These are phyloP conservation scores for Aculops lycopersici DNA, from an alignment of 1,140 invertebrate species.

Conservation along the genomic window DNA sequence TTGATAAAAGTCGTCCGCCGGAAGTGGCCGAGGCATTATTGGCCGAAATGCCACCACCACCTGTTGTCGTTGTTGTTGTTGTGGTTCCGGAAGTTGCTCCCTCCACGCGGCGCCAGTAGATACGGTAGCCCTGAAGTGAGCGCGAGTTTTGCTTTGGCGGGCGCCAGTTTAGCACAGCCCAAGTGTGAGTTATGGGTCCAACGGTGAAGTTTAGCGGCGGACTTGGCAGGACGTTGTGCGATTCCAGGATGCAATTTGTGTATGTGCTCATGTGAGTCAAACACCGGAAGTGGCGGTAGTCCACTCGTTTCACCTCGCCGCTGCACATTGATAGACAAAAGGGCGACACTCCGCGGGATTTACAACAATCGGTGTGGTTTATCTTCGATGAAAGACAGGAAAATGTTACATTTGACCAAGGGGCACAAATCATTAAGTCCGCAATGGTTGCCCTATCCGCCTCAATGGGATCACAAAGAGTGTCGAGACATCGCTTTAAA, in stretches of 20 bases:
- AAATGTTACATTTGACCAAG: conserved; percentile 39
- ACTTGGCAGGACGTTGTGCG: conserved; percentile 40
- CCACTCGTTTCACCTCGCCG: conserved; percentile 30
- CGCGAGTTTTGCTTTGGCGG: conserved; percentile 28
- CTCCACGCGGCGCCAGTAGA: conserved; percentile 24
- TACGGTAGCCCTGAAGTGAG: conserved; percentile 31
- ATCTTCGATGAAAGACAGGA: conserved; percentile 27
- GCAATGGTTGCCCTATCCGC: conserved; percentile 23
- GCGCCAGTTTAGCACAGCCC: conserved; percentile 40
- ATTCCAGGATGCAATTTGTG: conserved; percentile 40
- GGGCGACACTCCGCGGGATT: conserved; percentile 30
- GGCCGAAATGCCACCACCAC: not conserved
- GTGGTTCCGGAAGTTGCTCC: not conserved
- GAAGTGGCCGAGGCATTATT: not conserved
- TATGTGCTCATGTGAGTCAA: conserved; percentile 41
- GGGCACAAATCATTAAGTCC: conserved; percentile 49
- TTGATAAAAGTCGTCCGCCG: conserved; percentile 11
- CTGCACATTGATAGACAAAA: conserved; percentile 32
- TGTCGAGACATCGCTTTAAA: conserved; percentile 33
- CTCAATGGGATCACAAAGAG: conserved; percentile 37
- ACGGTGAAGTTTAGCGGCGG: conserved; percentile 29
- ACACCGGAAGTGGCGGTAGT: conserved; percentile 33
- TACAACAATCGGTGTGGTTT: conserved; percentile 32
- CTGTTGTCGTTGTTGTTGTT: not conserved
- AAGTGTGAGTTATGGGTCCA: conserved; percentile 32